These are phyloP conservation scores for Terrapene triunguis DNA, from an alignment of 2,113 vertebrate genomes.

Conservation along the genomic window DNA sequence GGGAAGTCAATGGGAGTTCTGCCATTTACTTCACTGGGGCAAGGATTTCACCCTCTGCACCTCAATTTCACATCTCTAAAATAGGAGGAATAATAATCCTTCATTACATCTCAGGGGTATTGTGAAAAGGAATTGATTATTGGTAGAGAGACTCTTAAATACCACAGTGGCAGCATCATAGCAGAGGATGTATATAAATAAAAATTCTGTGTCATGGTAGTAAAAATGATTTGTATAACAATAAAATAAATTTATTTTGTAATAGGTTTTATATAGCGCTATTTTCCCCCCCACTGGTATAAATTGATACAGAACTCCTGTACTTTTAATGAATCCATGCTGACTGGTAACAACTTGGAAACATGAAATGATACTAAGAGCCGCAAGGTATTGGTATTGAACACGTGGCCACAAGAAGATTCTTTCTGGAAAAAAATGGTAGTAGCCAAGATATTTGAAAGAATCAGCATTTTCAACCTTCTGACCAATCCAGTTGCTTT, in stretches of 20 bases:
- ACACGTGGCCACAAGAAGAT: neutral
- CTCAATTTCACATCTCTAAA: neutral
- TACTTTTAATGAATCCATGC: neutral
- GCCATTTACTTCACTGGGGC: neutral
- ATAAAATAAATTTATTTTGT: neutral
- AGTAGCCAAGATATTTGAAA: neutral
- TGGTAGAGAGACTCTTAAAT: neutral
- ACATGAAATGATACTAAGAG: neutral
- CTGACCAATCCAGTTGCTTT: neutral
- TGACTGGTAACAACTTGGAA: neutral
- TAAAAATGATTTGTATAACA: neutral
- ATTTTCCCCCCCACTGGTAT: neutral
- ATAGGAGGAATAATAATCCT: neutral
- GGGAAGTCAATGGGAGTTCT: neutral
- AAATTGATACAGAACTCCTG: neutral
- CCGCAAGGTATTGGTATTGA: neutral
- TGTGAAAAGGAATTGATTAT: neutral
- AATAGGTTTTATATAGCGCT: neutral
- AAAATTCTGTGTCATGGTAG: neutral
- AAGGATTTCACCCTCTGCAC: neutral
- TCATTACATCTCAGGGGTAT: neutral
- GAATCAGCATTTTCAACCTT: neutral
- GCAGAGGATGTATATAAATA: neutral
- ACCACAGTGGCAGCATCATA: neutral
- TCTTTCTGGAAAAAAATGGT: neutral